Percentiles rank a stretch among this genome's conserved stretches.
These are phyloP conservation scores for Hippocampus comes DNA, from an alignment of 2,113 vertebrate genomes.

Conservation along the genomic window DNA sequence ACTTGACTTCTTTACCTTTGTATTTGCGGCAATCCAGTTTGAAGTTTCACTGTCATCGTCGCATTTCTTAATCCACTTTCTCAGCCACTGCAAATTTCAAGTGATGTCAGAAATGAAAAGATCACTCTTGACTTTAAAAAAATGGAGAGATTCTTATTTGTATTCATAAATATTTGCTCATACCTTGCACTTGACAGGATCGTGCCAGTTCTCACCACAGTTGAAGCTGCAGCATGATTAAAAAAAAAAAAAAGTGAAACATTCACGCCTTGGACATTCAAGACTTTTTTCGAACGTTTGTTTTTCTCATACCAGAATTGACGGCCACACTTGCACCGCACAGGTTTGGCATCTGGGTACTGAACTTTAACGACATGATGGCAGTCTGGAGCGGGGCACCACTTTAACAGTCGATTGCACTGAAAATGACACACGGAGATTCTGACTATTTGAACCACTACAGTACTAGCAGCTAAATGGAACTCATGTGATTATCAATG, in stretches of 20 bases:
- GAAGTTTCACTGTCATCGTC: constrained; percentile 99
- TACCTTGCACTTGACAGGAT: constrained; percentile 99
- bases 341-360: constrained; percentile 97
- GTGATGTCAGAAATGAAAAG: constrained; percentile 6
- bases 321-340: constrained; percentile 97
- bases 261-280: background rate
- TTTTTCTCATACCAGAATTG: constrained; percentile 89
- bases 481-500: background rate
- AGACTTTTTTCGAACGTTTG: background rate
- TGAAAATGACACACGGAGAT: constrained; percentile 47
- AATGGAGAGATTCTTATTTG: background rate
- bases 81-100: constrained; percentile 83
- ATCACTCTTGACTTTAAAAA: background rate
- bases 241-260: background rate
- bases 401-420: constrained; percentile 99
- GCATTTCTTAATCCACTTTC: constrained; percentile 99
- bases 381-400: constrained; percentile 98
- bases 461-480: background rate
- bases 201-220: constrained; percentile 99
- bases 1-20: constrained; percentile 78
- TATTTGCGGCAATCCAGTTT: constrained; percentile 99
- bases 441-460: background rate
- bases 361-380: constrained; percentile 99
- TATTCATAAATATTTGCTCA: constrained; percentile 6
- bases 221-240: constrained; percentile 84